phyloP scores from a whole-genome alignment of 2,888 invertebrate species.

The Tricholauxania praeusta region DNA sequence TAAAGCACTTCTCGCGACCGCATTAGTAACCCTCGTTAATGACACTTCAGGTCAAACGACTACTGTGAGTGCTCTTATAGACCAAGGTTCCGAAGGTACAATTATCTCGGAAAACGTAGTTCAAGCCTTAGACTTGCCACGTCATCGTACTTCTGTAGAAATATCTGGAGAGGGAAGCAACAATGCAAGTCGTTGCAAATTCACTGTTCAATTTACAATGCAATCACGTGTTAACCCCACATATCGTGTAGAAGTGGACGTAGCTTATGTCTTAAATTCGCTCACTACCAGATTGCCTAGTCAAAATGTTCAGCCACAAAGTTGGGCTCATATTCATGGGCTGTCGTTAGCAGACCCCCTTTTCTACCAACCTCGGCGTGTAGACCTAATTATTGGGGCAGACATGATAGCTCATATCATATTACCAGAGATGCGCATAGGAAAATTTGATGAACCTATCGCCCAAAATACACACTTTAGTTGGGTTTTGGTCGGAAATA shows the following conservation, averaged over 20 bases:
- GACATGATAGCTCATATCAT: not conserved
- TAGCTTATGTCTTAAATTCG: slow-evolving; percentile 2
- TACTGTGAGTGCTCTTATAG: slow-evolving; percentile 26
- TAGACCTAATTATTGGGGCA: not conserved
- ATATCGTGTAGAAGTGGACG: not conserved
- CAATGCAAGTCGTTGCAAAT: not conserved
- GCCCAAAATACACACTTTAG: not conserved
- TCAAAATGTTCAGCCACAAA: not conserved
- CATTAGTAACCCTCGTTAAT: slow-evolving; percentile 7
- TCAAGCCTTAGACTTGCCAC: slow-evolving; percentile 19
- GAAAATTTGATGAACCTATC: not conserved
- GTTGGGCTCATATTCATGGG: slow-evolving; percentile 4
- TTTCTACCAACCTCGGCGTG: not conserved
- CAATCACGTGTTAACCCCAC: not conserved
- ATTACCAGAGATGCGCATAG: not conserved
- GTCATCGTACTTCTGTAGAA: not conserved
- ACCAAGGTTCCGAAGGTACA: slow-evolving; percentile 34
- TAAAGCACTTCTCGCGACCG: slow-evolving; percentile 22
- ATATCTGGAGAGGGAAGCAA: not conserved
- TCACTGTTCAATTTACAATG: too few species aligned
- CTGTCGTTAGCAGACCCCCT: not conserved
- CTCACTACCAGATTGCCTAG: slow-evolving; percentile 17
- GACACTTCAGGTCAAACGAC: slow-evolving; percentile 13
- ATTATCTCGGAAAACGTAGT: slow-evolving; percentile 29
- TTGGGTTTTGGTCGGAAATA: not conserved